Conservation (phyloP, 2,113 vertebrate species). For the Hippocampus abdominalis region DNA sequence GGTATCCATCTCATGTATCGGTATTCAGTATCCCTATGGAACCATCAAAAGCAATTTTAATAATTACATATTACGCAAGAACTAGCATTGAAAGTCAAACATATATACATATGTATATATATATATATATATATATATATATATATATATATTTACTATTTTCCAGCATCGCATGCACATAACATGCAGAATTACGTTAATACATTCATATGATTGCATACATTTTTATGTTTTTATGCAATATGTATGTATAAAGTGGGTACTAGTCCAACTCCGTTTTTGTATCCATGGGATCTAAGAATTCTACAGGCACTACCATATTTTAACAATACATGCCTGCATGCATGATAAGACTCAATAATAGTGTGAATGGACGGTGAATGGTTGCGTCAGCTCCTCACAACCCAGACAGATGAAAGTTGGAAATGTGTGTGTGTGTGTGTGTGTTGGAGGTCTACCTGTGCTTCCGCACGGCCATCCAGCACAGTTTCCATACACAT, state of each 20-base stretch:
- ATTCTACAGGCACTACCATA: background rate
- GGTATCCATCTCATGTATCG: too few relatives aligned
- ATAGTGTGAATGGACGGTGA: background rate
- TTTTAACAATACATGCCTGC: background rate
- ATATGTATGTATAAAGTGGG: too few relatives aligned
- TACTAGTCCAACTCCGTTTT: background rate
- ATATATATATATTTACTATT: background rate
- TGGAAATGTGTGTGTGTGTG: background rate
- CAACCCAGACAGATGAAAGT: background rate
- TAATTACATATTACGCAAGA: background rate
- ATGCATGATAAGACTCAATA: background rate
- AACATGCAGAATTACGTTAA: too few relatives aligned
- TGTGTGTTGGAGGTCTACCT: constrained; percentile 44
- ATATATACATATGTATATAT: background rate
- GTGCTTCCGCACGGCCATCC: constrained; percentile 16
- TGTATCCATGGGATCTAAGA: too few relatives aligned
- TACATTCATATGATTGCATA: too few relatives aligned
- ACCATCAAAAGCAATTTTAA: background rate
- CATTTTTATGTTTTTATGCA: too few relatives aligned
- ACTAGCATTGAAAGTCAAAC: background rate
- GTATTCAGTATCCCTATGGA: background rate
- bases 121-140: background rate
- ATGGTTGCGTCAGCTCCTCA: background rate
- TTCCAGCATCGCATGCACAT: too few relatives aligned
- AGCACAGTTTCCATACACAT: constrained; percentile 58